These are phyloP conservation scores for Oxyruncus cristatus DNA, from an alignment of 2,113 vertebrate genomes.

Conservation along the genomic window DNA sequence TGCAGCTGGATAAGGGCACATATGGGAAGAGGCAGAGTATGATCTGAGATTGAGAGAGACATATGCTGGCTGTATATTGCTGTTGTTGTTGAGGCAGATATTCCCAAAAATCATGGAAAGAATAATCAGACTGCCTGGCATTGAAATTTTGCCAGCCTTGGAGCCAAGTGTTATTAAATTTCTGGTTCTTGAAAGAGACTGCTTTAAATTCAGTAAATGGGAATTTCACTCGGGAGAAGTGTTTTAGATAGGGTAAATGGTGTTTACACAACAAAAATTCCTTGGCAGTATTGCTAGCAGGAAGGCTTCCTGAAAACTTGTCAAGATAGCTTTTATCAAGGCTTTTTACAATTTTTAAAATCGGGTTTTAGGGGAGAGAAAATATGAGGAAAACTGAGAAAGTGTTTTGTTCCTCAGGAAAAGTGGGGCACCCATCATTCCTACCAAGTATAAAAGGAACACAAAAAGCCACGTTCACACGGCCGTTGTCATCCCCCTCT, in stretches of 20 bases:
- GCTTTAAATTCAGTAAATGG: slow-evolving; percentile 8
- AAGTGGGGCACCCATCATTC: background rate
- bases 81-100: background rate
- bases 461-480: background rate
- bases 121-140: slow-evolving; percentile 24
- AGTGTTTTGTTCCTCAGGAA: background rate
- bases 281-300: background rate
- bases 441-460: background rate
- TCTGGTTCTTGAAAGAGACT: slow-evolving; percentile 10
- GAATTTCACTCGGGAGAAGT: background rate
- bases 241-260: background rate
- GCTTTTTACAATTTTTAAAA: background rate
- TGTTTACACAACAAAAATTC: slow-evolving; percentile 49
- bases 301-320: slow-evolving; percentile 21
- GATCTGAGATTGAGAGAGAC: background rate
- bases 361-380: background rate
- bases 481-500: background rate
- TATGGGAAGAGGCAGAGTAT: background rate
- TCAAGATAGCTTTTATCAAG: slow-evolving; percentile 12
- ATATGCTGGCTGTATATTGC: background rate
- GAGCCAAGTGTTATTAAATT: slow-evolving; percentile 1
- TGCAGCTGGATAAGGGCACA: slow-evolving; percentile 36
- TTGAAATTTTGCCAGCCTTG: slow-evolving; percentile 18
- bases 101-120: slow-evolving; percentile 10
- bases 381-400: background rate